Evolutionary conservation across 2,113 vertebrate species (phyloP).

Genomic region (Tychaedon coryphoeus): DNA sequence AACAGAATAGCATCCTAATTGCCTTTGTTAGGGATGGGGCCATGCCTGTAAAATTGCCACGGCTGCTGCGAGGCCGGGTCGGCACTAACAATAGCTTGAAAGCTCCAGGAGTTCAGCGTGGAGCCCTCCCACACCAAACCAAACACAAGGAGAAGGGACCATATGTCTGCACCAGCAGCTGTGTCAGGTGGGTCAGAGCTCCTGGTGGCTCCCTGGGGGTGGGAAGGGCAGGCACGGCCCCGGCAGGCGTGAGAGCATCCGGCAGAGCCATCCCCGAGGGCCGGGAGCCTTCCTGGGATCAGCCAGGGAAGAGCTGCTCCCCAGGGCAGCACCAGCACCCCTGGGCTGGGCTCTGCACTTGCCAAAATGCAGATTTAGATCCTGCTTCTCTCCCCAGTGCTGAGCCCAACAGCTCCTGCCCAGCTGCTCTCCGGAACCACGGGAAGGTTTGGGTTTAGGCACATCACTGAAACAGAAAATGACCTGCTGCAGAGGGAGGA

Average conservation of each 20-base stretch:
- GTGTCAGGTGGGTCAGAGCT: conserved; percentile 13
- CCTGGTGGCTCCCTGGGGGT: conserved; percentile 18
- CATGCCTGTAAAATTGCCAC: neutral
- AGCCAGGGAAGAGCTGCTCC: neutral
- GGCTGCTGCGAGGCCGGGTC: neutral
- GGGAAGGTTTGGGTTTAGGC: neutral
- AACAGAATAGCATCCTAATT: conserved; percentile 35
- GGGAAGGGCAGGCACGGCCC: conserved; percentile 39
- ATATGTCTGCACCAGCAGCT: neutral
- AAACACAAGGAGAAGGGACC: conserved; percentile 38
- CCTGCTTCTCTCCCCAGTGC: neutral
- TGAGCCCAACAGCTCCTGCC: neutral
- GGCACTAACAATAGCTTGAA: conserved; percentile 9
- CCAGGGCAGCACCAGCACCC: neutral
- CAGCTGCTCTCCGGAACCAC: neutral
- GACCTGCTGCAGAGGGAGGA: neutral
- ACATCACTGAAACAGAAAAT: neutral
- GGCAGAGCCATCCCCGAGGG: neutral
- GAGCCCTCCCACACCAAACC: conserved; percentile 48
- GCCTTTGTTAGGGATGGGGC: conserved; percentile 27
- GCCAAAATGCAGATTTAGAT: neutral
- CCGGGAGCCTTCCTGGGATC: neutral
- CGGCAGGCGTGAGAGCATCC: conserved; percentile 50
- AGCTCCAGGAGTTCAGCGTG: neutral
- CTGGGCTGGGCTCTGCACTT: neutral